Percentiles rank a stretch among this genome's conserved stretches.
phyloP scores from a whole-genome alignment of 2,797 vertebrate genomes.

The Sebastolobus altivelis region DNA sequence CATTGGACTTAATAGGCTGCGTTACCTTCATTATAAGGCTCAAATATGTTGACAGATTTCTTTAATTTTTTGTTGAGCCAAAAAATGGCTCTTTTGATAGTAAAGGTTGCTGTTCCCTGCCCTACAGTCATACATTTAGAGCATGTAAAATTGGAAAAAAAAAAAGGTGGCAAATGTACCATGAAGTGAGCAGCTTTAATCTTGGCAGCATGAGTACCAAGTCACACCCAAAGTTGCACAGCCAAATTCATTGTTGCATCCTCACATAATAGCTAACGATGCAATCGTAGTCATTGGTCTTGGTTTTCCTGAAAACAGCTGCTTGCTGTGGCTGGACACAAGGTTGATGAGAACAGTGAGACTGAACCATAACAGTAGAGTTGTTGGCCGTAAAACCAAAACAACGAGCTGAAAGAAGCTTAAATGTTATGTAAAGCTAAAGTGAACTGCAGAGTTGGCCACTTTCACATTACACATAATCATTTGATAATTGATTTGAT shows the following conservation, averaged over 20 bases:
- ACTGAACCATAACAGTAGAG: neutral
- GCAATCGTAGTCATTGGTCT: neutral
- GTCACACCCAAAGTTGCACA: neutral
- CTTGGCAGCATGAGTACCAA: neutral
- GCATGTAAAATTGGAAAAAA: neutral
- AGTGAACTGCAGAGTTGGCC: neutral
- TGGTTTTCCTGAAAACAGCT: neutral
- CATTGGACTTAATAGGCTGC: too few species aligned
- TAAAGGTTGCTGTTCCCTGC: too few species aligned
- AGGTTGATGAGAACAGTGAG: neutral
- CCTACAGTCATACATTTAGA: neutral
- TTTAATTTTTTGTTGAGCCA: too few species aligned
- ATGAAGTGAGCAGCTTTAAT: neutral
- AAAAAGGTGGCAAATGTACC: neutral
- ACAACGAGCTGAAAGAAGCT: neutral
- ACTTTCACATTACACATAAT: rapidly evolving
- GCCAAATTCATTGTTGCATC: neutral
- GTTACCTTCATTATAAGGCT: too few species aligned
- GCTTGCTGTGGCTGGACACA: neutral
- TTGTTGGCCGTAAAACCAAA: neutral
- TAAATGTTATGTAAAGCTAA: too few species aligned
- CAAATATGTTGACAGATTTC: too few species aligned
- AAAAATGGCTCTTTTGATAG: too few species aligned
- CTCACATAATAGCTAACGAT: neutral
- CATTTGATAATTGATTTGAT: too few species aligned